Conservation (phyloP, 1,140 invertebrate species). For the Lysiphlebus fabarum region DNA sequence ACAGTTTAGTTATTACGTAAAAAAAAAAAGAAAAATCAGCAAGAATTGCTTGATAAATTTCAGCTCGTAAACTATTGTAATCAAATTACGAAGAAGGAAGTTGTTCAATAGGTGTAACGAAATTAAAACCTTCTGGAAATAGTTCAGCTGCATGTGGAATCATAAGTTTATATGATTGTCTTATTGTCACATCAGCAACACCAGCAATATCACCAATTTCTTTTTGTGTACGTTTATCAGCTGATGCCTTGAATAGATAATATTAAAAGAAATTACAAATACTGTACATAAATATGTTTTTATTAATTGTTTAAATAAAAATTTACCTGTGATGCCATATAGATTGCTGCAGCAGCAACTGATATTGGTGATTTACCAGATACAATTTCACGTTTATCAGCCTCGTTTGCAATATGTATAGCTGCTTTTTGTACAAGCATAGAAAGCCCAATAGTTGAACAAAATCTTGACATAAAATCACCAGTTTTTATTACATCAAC, state of each 20-base stretch:
- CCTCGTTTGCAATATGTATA: slow-evolving; percentile 93
- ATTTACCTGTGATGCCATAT: slow-evolving; percentile 95
- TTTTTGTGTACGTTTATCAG: slow-evolving; percentile 91
- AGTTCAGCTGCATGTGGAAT: slow-evolving; percentile 87
- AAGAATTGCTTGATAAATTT: too few relatives aligned
- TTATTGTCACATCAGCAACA: slow-evolving; percentile 97
- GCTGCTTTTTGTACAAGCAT: slow-evolving; percentile 92
- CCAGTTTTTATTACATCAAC: slow-evolving; percentile 97
- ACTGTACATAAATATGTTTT: too few relatives aligned
- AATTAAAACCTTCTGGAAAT: slow-evolving; percentile 96
- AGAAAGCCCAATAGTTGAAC: slow-evolving; percentile 81
- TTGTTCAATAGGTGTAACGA: slow-evolving; percentile 90
- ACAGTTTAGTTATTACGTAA: too few relatives aligned
- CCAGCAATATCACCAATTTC: slow-evolving; percentile 99
- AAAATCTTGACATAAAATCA: slow-evolving; percentile 96
- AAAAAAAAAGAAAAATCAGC: too few relatives aligned
- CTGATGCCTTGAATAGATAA: slow-evolving; percentile 71
- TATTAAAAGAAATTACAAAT: slow-evolving; percentile 10
- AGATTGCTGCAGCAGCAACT: slow-evolving; percentile 98
- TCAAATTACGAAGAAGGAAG: slow-evolving; percentile 77
- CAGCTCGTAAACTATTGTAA: neutral
- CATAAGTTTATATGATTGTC: slow-evolving; percentile 98
- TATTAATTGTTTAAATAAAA: too few relatives aligned
- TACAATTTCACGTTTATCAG: slow-evolving; percentile 95
- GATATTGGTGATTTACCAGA: slow-evolving; percentile 98